Conservation (phyloP, 1,140 invertebrate genomes). For the Phocides pigmalion region DNA sequence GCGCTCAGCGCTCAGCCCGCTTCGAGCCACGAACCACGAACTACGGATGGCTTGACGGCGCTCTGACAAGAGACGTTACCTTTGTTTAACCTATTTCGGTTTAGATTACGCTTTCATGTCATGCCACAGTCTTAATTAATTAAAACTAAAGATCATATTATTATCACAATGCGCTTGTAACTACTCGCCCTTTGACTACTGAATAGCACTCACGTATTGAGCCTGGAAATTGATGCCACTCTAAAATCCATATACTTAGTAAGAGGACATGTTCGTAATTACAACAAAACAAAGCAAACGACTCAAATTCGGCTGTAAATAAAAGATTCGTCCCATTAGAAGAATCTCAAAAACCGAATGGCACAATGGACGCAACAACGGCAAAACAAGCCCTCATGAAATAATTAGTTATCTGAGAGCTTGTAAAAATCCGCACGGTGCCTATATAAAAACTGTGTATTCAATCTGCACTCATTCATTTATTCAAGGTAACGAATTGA, state of each 20-base stretch:
- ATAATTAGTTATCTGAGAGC: conserved; percentile 30
- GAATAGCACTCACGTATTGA: conserved; percentile 19
- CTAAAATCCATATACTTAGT: conserved; percentile 23
- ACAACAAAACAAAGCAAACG: conserved; percentile 26
- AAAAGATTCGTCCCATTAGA: conserved; percentile 35
- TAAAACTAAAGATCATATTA: conserved; percentile 60
- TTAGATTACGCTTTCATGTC: conserved; percentile 77
- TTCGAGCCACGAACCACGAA: conserved; percentile 41
- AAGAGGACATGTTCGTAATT: conserved; percentile 22
- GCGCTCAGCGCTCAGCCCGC: conserved; percentile 33
- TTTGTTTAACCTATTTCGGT: conserved; percentile 82
- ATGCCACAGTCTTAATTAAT: conserved; percentile 72
- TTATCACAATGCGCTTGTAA: conserved; percentile 27
- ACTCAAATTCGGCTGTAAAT: conserved; percentile 31
- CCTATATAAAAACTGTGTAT: conserved; percentile 14
- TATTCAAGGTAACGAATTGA: conserved; percentile 49
- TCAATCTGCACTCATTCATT: conserved; percentile 38
- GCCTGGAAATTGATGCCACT: conserved; percentile 29
- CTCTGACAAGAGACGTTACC: conserved; percentile 52
- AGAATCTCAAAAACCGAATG: conserved; percentile 30
- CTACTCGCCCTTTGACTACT: conserved; percentile 25
- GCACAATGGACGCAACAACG: conserved; percentile 32
- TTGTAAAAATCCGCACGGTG: conserved; percentile 27
- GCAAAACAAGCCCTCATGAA: conserved; percentile 29
- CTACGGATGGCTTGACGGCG: conserved; percentile 57